A percentile compares a stretch with the other conserved stretches of the same genome.
Conservation (phyloP, 2,888 invertebrate genomes). For the Leptopilina syphax region DNA sequence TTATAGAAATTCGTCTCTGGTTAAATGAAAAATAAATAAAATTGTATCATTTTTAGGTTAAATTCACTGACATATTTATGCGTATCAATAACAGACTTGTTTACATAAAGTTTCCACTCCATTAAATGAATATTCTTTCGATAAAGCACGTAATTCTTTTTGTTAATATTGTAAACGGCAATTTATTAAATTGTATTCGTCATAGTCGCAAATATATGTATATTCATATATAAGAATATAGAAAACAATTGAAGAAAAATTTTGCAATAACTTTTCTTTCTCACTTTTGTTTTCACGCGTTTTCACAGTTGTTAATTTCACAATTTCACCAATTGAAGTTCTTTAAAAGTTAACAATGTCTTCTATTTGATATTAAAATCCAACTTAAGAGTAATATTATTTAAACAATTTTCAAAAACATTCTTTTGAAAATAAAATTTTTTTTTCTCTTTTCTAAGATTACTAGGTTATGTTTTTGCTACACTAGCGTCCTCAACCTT, state of each 20-base stretch:
- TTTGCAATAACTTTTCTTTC: not conserved
- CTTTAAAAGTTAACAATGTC: not conserved
- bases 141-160: not conserved
- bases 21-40: constrained; percentile 41
- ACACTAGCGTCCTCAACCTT: not conserved
- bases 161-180: not conserved
- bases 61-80: not conserved
- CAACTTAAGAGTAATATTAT: not conserved
- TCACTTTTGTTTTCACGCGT: not conserved
- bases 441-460: not conserved
- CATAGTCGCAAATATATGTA: not conserved
- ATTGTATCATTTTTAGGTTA: constrained; percentile 36
- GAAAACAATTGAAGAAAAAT: not conserved
- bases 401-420: not conserved
- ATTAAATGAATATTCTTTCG: not conserved
- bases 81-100: not conserved
- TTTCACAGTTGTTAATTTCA: too few species aligned
- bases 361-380: not conserved
- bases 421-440: constrained; percentile 7
- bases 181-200: not conserved
- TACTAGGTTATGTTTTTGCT: not conserved
- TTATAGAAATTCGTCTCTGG: not conserved
- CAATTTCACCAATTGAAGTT: too few species aligned
- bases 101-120: not conserved
- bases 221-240: not conserved